These are phyloP conservation scores for Misgurnus anguillicaudatus DNA, from an alignment of 2,113 vertebrate species.

Conservation along the genomic window DNA sequence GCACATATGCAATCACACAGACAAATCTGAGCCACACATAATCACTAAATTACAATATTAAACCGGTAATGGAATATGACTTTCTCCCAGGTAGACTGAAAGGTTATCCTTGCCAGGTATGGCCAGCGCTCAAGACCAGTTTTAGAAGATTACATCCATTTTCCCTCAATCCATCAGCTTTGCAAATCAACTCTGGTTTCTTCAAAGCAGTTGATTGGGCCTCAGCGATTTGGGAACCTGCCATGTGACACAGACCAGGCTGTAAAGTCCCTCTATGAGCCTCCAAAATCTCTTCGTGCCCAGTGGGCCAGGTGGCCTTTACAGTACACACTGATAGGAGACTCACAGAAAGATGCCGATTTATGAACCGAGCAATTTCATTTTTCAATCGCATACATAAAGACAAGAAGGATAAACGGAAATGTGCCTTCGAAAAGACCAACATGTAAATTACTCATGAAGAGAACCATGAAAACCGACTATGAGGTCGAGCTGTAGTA, in stretches of 20 bases:
- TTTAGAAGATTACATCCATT: conserved; percentile 41
- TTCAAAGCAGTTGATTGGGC: conserved; percentile 24
- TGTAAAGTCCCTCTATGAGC: conserved; percentile 38
- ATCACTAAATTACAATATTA: conserved; percentile 44
- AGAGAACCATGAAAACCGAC: no score
- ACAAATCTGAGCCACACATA: conserved; percentile 48
- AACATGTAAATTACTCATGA: background rate
- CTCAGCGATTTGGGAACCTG: conserved; percentile 21
- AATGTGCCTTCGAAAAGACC: background rate
- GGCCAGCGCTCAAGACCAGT: conserved; percentile 20
- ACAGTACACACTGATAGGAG: conserved; percentile 49
- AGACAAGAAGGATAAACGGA: conserved; percentile 7
- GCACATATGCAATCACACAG: conserved; percentile 53
- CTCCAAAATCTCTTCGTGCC: conserved; percentile 41
- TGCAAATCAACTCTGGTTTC: conserved; percentile 15
- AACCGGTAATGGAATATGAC: conserved; percentile 39
- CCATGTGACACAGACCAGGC: conserved; percentile 4
- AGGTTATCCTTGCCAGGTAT: conserved; percentile 33
- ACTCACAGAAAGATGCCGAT: conserved; percentile 50
- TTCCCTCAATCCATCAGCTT: conserved; percentile 1
- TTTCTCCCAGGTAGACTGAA: conserved; percentile 4
- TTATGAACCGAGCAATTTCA: background rate
- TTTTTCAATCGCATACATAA: conserved; percentile 9
- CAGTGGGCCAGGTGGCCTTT: conserved; percentile 47
- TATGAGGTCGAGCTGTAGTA: background rate